phyloP scores from a whole-genome alignment of 2,888 invertebrate species.

The Lobophora halterata region DNA sequence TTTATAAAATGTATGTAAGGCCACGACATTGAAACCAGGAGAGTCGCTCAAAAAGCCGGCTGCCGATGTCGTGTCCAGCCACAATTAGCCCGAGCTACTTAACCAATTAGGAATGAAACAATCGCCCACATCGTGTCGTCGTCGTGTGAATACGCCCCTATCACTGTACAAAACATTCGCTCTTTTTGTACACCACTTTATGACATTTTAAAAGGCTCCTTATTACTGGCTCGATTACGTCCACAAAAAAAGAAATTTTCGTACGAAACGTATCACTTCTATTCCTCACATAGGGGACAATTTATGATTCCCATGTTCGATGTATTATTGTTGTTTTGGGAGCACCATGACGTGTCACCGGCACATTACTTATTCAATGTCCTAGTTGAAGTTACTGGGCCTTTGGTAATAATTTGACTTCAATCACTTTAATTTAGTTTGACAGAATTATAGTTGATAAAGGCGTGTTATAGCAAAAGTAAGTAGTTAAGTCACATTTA shows the following conservation, averaged over 20 bases:
- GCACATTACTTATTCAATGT: constrained; percentile 63
- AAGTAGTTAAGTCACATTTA: neutral
- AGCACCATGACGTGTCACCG: constrained; percentile 57
- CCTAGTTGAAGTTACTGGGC: constrained; percentile 49
- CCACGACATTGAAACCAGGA: constrained; percentile 6
- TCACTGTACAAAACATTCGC: constrained; percentile 53
- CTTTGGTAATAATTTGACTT: constrained; percentile 53
- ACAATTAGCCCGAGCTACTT: constrained; percentile 74
- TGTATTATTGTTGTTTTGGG: constrained; percentile 67
- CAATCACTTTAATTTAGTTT: constrained; percentile 50
- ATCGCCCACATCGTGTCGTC: constrained; percentile 69
- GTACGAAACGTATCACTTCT: constrained; percentile 47
- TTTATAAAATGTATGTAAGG: no score
- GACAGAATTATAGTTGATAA: constrained; percentile 56
- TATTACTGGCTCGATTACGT: constrained; percentile 64
- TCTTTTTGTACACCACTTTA: constrained; percentile 69
- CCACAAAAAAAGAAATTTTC: constrained; percentile 63
- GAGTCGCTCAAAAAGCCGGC: neutral
- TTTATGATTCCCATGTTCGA: constrained; percentile 61
- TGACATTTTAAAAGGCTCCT: constrained; percentile 73
- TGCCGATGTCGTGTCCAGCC: constrained; percentile 60
- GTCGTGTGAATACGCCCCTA: constrained; percentile 77
- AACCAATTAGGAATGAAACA: constrained; percentile 77
- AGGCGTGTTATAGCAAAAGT: constrained; percentile 37
- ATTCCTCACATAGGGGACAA: constrained; percentile 72